These are phyloP conservation scores for Agriopis leucophaearia DNA, from an alignment of 2,888 invertebrate genomes.

Conservation along the genomic window DNA sequence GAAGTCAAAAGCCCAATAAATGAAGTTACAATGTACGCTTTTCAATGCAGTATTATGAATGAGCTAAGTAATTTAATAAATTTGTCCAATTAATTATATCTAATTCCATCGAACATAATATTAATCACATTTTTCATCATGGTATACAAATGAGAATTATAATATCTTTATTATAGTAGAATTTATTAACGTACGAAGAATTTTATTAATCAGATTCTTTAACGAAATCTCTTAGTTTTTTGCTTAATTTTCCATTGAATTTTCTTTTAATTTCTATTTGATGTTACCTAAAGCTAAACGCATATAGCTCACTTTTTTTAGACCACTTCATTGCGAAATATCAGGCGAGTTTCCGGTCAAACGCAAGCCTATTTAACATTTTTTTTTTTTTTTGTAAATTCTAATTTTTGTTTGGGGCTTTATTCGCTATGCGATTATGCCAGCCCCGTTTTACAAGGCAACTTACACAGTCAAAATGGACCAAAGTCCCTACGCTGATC, in stretches of 20 bases:
- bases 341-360: no score
- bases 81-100: conserved; percentile 22
- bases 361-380: no score
- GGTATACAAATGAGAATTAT: no score
- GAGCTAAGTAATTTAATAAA: conserved; percentile 12
- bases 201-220: no score
- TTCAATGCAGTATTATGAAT: background rate
- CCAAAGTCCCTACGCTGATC: no score
- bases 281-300: background rate
- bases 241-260: background rate
- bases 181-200: background rate
- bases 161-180: background rate
- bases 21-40: conserved; percentile 7
- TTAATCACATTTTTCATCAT: conserved; percentile 14
- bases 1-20: conserved; percentile 14
- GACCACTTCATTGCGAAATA: no score
- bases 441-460: no score
- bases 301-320: background rate
- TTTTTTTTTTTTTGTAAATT: no score
- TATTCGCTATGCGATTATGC: no score
- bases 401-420: no score
- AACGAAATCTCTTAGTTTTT: background rate
- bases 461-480: no score
- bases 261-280: background rate
- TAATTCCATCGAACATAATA: background rate